Percentiles rank a stretch among this genome's conserved stretches.
phyloP scores from a whole-genome alignment of 2,797 vertebrate genomes.

The Scolopax bukidnonensis region DNA sequence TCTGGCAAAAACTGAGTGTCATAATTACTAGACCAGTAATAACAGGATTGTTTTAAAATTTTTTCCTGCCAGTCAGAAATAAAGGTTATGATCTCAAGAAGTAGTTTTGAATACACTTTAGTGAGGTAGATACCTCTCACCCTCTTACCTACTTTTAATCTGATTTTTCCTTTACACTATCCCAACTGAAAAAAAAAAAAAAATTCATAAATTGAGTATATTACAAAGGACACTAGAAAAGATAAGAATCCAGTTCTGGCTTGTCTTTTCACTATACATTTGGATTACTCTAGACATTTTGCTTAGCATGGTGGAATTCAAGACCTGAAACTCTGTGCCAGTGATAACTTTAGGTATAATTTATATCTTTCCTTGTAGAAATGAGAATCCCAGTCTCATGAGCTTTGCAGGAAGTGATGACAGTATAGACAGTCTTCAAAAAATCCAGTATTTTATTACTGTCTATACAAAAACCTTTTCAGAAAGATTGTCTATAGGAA shows the following conservation, averaged over 20 bases:
- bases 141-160: not conserved
- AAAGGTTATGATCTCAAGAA: not conserved
- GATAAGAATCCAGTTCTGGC: not conserved
- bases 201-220: not conserved
- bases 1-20: not conserved
- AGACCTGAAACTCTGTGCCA: slow-evolving; percentile 2
- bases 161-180: not conserved
- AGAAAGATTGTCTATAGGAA: not conserved
- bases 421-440: not conserved
- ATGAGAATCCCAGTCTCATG: not conserved
- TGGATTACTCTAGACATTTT: not conserved
- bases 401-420: not conserved
- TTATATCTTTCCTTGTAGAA: slow-evolving; percentile 1
- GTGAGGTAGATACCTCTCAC: not conserved
- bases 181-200: not conserved
- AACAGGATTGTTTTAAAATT: not conserved
- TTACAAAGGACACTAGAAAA: not conserved
- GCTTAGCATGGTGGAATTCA: slow-evolving; percentile 17
- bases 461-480: not conserved
- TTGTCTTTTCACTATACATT: not conserved
- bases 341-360: not conserved
- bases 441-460: not conserved
- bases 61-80: not conserved
- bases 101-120: not conserved
- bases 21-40: not conserved